Base-by-base conservation (phyloP, 1,140 invertebrate species). In the Drosophila pallidifrons region DNA sequence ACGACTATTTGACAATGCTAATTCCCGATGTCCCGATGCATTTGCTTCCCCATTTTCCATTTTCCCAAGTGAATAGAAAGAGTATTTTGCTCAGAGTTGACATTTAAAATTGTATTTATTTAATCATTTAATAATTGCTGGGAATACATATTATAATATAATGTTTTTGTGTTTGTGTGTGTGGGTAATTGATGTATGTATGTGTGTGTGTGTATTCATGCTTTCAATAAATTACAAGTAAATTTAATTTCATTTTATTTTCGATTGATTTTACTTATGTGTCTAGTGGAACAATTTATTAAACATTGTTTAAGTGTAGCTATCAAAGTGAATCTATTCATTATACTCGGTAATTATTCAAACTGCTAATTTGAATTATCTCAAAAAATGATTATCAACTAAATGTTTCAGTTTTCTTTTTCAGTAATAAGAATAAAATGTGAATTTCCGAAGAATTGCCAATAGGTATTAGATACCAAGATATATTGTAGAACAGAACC, bases 51-150 rank as follows among this genome's bases (percentile, higher is more conserved):
- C 0, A 32, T 32, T 38, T 38, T 8, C 7, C 8, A 32, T 7
- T 32, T 11, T 38, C 35, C 15, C 16, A 2, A 43, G 2, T 32
- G 11, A 57, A 38, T 32, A 61, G 51, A 74, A 52, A 77, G 5
- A 80, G 3, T 8, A 70, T 51, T 7, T 51, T 7, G 8, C 5
- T 73, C 68, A 79, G 75, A 77, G 85, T 89, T 90, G 86, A 89
- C 85, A 89, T 89, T 89, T 89, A 89, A 89, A 89, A 89, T 89
- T 89, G 80, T 83, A 89, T 89, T 89, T 89, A 89, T 90, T 89
- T 89, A 85, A 81, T 90, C 72, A 89, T 89, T 89, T 83, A 75
- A 88, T 88, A 88, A 88, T 89, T 88, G 85, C 83, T 89, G 85
- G 80, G 85, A 81, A 89, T 89, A 87, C 78, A 79, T 79, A 77